A percentile compares a stretch with the other conserved stretches of the same genome.
Evolutionary conservation across 2,888 invertebrate genomes (phyloP).

Genomic region (Nineta flava): DNA sequence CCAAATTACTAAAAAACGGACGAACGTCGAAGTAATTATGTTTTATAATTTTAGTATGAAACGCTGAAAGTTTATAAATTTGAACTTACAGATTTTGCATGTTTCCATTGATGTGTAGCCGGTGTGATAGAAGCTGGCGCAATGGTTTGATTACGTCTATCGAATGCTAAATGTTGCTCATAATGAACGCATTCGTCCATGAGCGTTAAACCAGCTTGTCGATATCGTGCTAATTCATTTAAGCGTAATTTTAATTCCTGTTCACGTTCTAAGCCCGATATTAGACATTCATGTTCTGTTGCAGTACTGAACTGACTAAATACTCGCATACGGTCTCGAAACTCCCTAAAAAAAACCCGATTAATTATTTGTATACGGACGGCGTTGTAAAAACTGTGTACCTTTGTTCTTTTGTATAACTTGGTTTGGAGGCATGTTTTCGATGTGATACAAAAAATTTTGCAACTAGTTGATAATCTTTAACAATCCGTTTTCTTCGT

Average conservation of each 20-base stretch:
- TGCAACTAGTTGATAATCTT: constrained; percentile 80
- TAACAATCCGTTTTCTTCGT: constrained; percentile 72
- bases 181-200: constrained; percentile 77
- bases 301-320: constrained; percentile 81
- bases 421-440: constrained; percentile 26
- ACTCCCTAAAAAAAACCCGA: constrained; percentile 36
- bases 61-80: constrained; percentile 6
- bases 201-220: constrained; percentile 70
- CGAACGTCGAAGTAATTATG: too few species aligned
- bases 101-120: constrained; percentile 36
- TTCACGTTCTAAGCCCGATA: constrained; percentile 66
- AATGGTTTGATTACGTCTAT: constrained; percentile 32
- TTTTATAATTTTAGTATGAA: constrained; percentile 4
- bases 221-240: constrained; percentile 67
- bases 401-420: constrained; percentile 64
- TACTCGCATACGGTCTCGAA: constrained; percentile 69
- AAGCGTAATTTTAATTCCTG: constrained; percentile 69
- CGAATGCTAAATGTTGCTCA: constrained; percentile 57
- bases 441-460: constrained; percentile 56
- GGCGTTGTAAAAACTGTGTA: constrained; percentile 18
- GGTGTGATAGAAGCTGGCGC: background rate
- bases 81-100: constrained; percentile 42
- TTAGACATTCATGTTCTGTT: constrained; percentile 66
- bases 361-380: background rate
- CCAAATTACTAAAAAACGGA: too few species aligned